Evolutionary conservation across 2,888 invertebrate species (phyloP).

Genomic region (Tethea ocularis): DNA sequence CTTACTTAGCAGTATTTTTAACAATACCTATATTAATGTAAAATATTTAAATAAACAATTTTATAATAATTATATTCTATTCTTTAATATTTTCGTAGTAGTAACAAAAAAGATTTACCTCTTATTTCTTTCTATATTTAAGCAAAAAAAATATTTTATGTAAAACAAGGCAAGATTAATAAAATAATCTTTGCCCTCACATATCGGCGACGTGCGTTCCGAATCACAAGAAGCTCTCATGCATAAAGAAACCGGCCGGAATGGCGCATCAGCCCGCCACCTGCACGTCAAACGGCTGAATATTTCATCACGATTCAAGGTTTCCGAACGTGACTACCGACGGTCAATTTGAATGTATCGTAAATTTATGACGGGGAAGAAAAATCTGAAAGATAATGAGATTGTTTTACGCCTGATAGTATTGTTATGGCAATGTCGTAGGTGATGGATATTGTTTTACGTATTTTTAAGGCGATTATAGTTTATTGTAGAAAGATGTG

Average conservation of each 20-base stretch:
- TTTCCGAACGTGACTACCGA: slow-evolving; percentile 39
- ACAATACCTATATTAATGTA: too few relatives aligned
- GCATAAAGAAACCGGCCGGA: slow-evolving; percentile 73
- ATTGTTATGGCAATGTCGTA: not conserved
- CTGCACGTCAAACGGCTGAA: slow-evolving; percentile 70
- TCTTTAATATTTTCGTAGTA: too few relatives aligned
- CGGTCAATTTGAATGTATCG: slow-evolving; percentile 1
- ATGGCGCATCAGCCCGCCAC: slow-evolving; percentile 60
- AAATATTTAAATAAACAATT: too few relatives aligned
- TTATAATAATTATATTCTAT: too few relatives aligned
- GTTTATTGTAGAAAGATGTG: too few relatives aligned
- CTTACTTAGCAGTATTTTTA: too few relatives aligned
- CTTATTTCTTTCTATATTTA: too few relatives aligned
- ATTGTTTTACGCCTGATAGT: not conserved
- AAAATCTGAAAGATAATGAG: not conserved
- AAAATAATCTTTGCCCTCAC: slow-evolving; percentile 46
- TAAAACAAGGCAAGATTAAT: slow-evolving; percentile 1
- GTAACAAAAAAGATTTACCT: too few relatives aligned
- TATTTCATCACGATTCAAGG: slow-evolving; percentile 61
- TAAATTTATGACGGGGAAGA: not conserved
- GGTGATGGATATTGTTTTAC: not conserved
- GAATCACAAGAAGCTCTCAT: slow-evolving; percentile 75
- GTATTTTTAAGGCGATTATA: too few relatives aligned
- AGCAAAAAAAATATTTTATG: too few relatives aligned
- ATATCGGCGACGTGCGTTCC: slow-evolving; percentile 67